Conservation (phyloP, 2,888 invertebrate species). For the Torymus aiolomorphi region DNA sequence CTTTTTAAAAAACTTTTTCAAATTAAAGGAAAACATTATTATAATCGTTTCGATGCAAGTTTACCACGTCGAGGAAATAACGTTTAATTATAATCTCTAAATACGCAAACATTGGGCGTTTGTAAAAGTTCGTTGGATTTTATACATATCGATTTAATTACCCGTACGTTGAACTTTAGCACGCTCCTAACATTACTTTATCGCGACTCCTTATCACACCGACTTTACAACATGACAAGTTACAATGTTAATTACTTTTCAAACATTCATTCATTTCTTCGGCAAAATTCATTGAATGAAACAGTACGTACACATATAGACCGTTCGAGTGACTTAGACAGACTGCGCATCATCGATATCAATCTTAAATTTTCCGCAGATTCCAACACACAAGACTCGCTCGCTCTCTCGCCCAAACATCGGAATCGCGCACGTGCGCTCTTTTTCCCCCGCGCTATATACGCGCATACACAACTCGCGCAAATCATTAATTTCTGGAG, state of each 20-base stretch:
- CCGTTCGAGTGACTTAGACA: constrained; percentile 36
- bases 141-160: too few relatives aligned
- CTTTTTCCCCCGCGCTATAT: background rate
- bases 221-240: too few relatives aligned
- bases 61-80: too few relatives aligned
- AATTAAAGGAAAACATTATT: too few relatives aligned
- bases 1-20: too few relatives aligned
- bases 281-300: constrained; percentile 32
- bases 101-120: too few relatives aligned
- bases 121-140: too few relatives aligned
- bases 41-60: too few relatives aligned
- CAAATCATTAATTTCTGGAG: constrained; percentile 62
- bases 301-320: background rate
- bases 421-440: background rate
- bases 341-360: constrained; percentile 14
- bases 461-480: background rate
- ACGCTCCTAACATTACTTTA: too few relatives aligned
- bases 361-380: constrained; percentile 37
- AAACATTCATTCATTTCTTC: background rate
- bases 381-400: background rate
- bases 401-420: background rate
- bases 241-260: constrained; percentile 27
- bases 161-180: too few relatives aligned
- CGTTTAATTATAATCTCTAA: too few relatives aligned
- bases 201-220: too few relatives aligned